These are phyloP conservation scores for Alosa sapidissima DNA, from an alignment of 2,797 vertebrate genomes.

Conservation along the genomic window DNA sequence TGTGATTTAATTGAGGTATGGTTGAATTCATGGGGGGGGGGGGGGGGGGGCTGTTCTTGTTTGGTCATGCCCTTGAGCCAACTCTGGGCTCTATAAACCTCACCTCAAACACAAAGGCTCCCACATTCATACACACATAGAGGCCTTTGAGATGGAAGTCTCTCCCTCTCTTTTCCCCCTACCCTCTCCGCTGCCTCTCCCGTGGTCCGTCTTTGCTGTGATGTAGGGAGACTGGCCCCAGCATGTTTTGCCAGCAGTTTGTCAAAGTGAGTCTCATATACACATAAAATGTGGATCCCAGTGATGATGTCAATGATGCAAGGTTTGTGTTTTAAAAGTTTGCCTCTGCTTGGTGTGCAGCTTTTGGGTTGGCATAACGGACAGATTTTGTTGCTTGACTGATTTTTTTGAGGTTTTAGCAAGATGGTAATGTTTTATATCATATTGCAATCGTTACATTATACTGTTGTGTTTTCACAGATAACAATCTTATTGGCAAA, in stretches of 20 bases:
- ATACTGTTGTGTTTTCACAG: neutral
- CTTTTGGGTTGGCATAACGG: neutral
- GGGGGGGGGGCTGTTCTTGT: constrained; percentile 37
- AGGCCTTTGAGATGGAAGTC: constrained; percentile 52
- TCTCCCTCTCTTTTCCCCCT: constrained; percentile 35
- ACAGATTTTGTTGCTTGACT: neutral
- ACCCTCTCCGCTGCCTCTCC: neutral
- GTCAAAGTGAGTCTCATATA: constrained; percentile 60
- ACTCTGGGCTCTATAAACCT: constrained; percentile 1
- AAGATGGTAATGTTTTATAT: neutral
- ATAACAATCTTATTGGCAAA: neutral
- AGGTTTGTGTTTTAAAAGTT: neutral
- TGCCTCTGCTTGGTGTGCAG: neutral
- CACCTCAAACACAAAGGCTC: constrained; percentile 54
- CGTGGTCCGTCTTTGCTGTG: neutral
- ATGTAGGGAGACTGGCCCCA: constrained; percentile 47
- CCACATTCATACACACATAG: constrained; percentile 66
- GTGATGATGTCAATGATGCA: constrained; percentile 31
- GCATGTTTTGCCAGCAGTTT: constrained; percentile 69
- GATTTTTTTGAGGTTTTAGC: neutral
- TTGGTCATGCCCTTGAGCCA: constrained; percentile 36
- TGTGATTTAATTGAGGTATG: constrained; percentile 19
- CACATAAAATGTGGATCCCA: constrained; percentile 50
- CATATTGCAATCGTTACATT: too few relatives aligned
- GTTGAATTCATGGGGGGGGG: constrained; percentile 21